These are phyloP conservation scores for Halocaridina rubra DNA, from an alignment of 2,888 invertebrate genomes.

Conservation along the genomic window DNA sequence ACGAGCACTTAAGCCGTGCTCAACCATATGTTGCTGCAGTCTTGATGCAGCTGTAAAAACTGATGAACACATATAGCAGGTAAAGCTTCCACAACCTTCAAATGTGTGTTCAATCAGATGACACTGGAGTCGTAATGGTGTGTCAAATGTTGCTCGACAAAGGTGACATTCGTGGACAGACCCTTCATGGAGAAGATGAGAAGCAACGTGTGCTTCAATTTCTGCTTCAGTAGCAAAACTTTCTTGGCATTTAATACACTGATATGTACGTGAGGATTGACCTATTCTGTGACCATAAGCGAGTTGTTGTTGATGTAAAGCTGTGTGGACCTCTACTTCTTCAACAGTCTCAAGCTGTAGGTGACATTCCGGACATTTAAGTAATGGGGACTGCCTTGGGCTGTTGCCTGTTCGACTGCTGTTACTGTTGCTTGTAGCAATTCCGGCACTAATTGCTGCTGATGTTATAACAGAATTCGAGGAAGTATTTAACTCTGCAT, in stretches of 20 bases:
- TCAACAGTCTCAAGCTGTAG: constrained; percentile 58
- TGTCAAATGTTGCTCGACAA: constrained; percentile 79
- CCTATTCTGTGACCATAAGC: constrained; percentile 26
- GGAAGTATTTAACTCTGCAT: constrained; percentile 14
- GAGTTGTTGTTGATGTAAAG: constrained; percentile 35
- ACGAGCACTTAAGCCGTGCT: constrained; percentile 82
- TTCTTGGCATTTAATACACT: constrained; percentile 77
- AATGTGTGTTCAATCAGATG: constrained; percentile 94
- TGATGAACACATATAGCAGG: constrained; percentile 89
- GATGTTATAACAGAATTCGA: constrained; percentile 30
- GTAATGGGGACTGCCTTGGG: constrained; percentile 36
- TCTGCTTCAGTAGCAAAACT: constrained; percentile 76
- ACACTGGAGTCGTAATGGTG: constrained; percentile 84
- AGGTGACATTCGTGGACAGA: constrained; percentile 80
- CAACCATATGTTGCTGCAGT: constrained; percentile 84
- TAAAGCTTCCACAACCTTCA: constrained; percentile 83
- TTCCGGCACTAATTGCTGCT: background rate
- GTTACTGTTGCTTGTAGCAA: constrained; percentile 21
- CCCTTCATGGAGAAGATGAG: constrained; percentile 73
- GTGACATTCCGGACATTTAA: constrained; percentile 55
- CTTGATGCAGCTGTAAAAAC: constrained; percentile 87
- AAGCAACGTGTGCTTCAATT: constrained; percentile 75
- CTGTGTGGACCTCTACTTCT: constrained; percentile 59
- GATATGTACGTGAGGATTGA: constrained; percentile 70
- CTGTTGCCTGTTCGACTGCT: constrained; percentile 38